A percentile compares a stretch with the other conserved stretches of the same genome.
phyloP scores from a whole-genome alignment of 2,888 invertebrate species.

The Malacosoma neustria region DNA sequence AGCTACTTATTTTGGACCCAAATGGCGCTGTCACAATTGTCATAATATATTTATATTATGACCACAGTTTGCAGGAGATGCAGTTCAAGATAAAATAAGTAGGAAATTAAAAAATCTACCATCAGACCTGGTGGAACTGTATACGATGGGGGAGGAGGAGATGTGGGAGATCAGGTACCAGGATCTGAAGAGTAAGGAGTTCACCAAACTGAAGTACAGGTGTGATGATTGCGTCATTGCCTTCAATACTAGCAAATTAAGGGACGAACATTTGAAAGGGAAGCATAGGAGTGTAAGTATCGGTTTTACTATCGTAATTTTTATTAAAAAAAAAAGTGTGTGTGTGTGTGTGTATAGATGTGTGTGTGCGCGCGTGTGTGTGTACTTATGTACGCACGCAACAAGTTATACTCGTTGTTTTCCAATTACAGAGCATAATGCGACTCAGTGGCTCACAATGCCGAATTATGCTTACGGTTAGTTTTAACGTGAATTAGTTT shows the following conservation, averaged over 20 bases:
- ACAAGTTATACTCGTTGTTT: too few species aligned
- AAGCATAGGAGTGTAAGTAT: slow-evolving; percentile 43
- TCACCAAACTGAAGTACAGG: slow-evolving; percentile 31
- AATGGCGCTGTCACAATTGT: too few species aligned
- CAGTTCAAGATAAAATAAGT: slow-evolving; percentile 6
- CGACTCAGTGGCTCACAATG: too few species aligned
- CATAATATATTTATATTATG: too few species aligned
- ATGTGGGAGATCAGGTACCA: slow-evolving; percentile 38
- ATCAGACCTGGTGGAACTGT: slow-evolving; percentile 34
- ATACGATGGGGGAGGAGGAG: slow-evolving; percentile 41
- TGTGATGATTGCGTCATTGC: slow-evolving; percentile 40
- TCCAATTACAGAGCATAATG: too few species aligned
- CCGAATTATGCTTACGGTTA: too few species aligned
- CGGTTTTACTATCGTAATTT: background rate
- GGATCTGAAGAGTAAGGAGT: slow-evolving; percentile 35
- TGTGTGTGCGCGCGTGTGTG: too few species aligned
- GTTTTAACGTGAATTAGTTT: too few species aligned
- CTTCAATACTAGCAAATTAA: slow-evolving; percentile 41
- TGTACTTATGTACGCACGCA: too few species aligned
- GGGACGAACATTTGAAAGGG: slow-evolving; percentile 35
- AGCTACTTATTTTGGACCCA: too few species aligned
- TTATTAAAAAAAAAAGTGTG: background rate
- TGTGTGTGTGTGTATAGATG: too few species aligned
- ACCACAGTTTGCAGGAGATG: too few species aligned
- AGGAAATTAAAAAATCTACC: slow-evolving; percentile 47